Percentiles rank a stretch among this genome's conserved stretches.
These are phyloP conservation scores for Manis crassicaudata DNA, from an alignment of 2,797 vertebrate genomes.

Conservation along the genomic window DNA sequence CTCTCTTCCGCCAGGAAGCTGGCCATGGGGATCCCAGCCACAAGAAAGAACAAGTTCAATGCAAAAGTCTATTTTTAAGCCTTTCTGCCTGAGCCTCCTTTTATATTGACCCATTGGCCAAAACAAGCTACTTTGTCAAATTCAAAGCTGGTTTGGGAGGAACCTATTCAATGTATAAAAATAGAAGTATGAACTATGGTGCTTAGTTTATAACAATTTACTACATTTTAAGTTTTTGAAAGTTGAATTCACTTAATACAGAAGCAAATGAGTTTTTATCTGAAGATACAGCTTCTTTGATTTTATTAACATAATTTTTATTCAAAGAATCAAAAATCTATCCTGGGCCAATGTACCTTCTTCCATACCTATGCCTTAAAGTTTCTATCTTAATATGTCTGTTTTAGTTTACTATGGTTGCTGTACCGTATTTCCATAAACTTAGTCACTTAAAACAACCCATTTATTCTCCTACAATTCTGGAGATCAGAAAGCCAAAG, in stretches of 20 bases:
- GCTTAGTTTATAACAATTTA: background rate
- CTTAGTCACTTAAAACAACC: conserved; percentile 8
- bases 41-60: background rate
- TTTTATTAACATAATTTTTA: background rate
- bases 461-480: background rate
- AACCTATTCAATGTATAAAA: background rate
- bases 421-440: background rate
- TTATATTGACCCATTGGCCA: background rate
- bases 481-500: background rate
- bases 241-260: background rate
- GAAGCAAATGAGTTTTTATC: background rate
- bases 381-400: background rate
- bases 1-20: background rate
- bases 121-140: background rate
- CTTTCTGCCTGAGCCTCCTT: background rate
- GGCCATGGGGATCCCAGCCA: background rate
- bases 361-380: background rate
- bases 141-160: background rate
- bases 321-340: background rate
- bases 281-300: conserved; percentile 39
- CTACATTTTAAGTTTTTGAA: background rate
- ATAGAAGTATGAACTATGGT: background rate
- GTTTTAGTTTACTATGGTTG: background rate
- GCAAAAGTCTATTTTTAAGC: background rate
- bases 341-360: background rate